Percentiles rank a stretch among this genome's conserved stretches.
phyloP scores from a whole-genome alignment of 1,140 invertebrate genomes.

The Drosophila littoralis region DNA sequence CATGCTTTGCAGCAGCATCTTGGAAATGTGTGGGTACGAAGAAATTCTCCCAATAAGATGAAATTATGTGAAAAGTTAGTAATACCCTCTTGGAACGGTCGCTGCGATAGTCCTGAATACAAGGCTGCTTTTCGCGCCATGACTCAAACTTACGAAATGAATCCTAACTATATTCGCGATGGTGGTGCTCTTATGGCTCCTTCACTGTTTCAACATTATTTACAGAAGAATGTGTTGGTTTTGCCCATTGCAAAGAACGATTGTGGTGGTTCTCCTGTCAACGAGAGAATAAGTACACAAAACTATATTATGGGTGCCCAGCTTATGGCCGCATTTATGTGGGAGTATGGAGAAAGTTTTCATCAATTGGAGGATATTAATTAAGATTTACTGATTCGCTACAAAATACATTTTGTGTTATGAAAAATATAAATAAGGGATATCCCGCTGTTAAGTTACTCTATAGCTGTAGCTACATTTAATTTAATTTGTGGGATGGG shows the following conservation, averaged over 20 bases:
- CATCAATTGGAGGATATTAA: too few relatives aligned
- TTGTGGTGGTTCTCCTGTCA: neutral
- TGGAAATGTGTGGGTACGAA: neutral
- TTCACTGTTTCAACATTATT: neutral
- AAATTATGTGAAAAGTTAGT: neutral
- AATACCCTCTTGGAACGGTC: neutral
- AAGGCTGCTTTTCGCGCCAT: neutral
- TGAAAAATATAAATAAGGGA: too few relatives aligned
- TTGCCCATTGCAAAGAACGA: neutral
- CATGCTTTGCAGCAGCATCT: neutral
- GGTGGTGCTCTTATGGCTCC: neutral
- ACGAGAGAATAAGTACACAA: neutral
- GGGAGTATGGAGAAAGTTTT: neutral
- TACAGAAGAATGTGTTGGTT: neutral
- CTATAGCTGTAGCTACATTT: too few relatives aligned
- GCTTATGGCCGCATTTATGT: neutral
- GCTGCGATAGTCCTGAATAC: neutral
- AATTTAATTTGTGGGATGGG: too few relatives aligned
- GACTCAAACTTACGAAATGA: neutral
- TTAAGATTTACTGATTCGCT: too few relatives aligned
- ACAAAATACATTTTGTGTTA: too few relatives aligned
- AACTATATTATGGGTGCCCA: conserved; percentile 1
- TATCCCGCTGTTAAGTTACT: too few relatives aligned
- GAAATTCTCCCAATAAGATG: neutral
- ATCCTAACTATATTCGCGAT: neutral